Evolutionary conservation across 2,797 vertebrate genomes (phyloP).

Genomic region (Delichon dasypus): DNA sequence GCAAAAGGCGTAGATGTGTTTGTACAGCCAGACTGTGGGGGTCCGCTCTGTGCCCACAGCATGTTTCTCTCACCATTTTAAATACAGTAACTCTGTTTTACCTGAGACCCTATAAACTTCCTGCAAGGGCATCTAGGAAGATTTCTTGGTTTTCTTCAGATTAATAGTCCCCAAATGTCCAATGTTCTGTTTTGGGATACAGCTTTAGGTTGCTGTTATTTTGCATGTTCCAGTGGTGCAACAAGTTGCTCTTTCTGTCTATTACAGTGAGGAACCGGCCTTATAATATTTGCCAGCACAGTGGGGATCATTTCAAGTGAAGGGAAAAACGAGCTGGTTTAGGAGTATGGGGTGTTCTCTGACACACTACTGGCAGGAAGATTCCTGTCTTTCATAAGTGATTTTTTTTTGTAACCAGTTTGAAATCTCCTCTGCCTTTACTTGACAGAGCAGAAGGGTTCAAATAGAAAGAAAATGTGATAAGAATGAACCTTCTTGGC

Average conservation of each 20-base stretch:
- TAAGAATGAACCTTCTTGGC: background rate
- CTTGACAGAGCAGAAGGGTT: background rate
- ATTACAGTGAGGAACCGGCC: background rate
- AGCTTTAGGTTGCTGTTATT: background rate
- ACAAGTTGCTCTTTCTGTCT: background rate
- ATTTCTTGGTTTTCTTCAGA: background rate
- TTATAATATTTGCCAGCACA: background rate
- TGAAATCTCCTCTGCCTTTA: background rate
- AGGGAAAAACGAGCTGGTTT: background rate
- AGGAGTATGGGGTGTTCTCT: background rate
- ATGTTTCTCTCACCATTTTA: background rate
- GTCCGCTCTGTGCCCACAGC: background rate
- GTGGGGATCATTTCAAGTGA: background rate
- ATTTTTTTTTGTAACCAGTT: rapidly evolving
- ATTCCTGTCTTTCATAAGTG: background rate
- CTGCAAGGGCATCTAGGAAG: background rate
- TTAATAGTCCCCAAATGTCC: background rate
- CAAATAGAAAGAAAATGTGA: background rate
- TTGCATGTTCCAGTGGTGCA: background rate
- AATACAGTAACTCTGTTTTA: background rate
- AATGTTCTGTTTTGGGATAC: background rate
- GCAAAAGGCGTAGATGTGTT: background rate
- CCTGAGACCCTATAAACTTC: background rate
- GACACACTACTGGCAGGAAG: background rate
- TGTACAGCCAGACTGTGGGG: background rate